These are phyloP conservation scores for Cantharis lateralis DNA, from an alignment of 2,888 invertebrate genomes.

Conservation along the genomic window DNA sequence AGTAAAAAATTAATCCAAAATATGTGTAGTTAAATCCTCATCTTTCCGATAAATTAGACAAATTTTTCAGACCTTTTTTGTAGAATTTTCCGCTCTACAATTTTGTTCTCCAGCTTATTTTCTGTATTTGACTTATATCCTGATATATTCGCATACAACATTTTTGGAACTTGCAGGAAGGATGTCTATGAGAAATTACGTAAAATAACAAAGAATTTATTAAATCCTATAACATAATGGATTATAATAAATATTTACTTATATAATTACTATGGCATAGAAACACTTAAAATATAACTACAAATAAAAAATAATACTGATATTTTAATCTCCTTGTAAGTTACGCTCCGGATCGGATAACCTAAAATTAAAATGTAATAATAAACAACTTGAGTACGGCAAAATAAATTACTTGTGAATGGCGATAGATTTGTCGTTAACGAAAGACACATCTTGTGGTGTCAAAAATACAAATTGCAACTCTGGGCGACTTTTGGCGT, in stretches of 20 bases:
- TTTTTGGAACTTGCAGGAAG: too few species aligned
- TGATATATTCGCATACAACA: too few species aligned
- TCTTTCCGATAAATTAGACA: too few species aligned
- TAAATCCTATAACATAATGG: not conserved
- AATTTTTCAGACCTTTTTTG: too few species aligned
- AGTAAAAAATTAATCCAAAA: too few species aligned
- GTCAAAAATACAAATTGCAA: constrained; percentile 90
- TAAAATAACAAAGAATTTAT: not conserved
- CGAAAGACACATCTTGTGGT: constrained; percentile 74
- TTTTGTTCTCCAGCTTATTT: too few species aligned
- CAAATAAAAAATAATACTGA: not conserved
- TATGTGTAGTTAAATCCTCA: too few species aligned
- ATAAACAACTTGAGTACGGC: not conserved
- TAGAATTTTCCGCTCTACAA: too few species aligned
- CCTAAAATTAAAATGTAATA: constrained; percentile 1
- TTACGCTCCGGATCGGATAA: not conserved
- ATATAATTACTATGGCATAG: not conserved
- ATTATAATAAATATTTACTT: not conserved
- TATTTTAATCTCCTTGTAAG: not conserved
- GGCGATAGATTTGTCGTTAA: constrained; percentile 43
- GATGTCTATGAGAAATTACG: too few species aligned
- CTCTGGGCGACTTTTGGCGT: constrained; percentile 68
- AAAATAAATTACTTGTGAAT: constrained; percentile 43
- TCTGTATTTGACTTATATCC: too few species aligned
- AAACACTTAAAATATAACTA: not conserved